These are phyloP conservation scores for Hyaena hyaena DNA, from an alignment of 2,113 vertebrate species.

Conservation along the genomic window DNA sequence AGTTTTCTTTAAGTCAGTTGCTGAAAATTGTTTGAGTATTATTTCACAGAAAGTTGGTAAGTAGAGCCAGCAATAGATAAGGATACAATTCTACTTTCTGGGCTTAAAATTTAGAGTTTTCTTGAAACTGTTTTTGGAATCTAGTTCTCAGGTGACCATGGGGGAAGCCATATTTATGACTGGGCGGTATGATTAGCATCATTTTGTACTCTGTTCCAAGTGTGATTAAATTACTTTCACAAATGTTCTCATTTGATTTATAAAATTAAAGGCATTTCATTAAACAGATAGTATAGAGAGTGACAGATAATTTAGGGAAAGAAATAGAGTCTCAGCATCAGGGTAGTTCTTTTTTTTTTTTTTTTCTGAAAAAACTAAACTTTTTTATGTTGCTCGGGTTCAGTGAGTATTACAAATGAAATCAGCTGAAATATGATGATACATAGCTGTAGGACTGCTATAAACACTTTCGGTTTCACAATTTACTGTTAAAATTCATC, in stretches of 20 bases:
- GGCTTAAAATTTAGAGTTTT: neutral
- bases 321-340: neutral
- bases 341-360: neutral
- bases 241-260: neutral
- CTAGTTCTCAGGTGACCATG: neutral
- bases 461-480: constrained; percentile 31
- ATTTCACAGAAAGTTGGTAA: neutral
- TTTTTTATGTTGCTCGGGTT: constrained; percentile 37
- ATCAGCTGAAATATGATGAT: constrained; percentile 46
- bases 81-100: neutral
- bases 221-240: neutral
- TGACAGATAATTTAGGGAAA: neutral
- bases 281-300: neutral
- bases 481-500: constrained; percentile 48
- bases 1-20: neutral
- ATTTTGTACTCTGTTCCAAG: neutral
- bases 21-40: constrained; percentile 9
- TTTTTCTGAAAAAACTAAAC: constrained; percentile 16
- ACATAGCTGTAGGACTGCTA: neutral
- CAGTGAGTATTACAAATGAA: constrained; percentile 28
- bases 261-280: constrained; percentile 22
- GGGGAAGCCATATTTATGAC: neutral
- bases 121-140: neutral
- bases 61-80: neutral
- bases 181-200: neutral